Conservation (phyloP, 2,113 vertebrate genomes). For the Cheilinus undulatus region DNA sequence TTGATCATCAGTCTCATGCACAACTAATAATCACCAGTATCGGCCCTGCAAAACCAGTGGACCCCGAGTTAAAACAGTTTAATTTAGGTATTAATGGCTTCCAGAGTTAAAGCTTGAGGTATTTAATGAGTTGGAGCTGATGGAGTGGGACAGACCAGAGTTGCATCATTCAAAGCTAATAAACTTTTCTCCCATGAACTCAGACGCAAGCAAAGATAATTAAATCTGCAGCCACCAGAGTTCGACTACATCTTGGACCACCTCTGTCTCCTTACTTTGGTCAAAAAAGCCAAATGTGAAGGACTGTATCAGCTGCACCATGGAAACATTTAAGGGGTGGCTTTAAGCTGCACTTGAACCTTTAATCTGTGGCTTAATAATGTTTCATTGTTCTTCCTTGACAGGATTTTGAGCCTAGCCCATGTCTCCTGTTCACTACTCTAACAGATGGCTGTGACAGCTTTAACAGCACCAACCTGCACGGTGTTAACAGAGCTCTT, state of each 20-base stretch:
- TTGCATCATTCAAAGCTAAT: background rate
- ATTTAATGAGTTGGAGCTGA: slow-evolving; percentile 28
- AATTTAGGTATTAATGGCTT: no score
- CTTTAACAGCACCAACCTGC: background rate
- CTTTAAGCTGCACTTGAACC: no score
- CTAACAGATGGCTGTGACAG: slow-evolving; percentile 10
- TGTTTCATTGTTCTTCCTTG: no score
- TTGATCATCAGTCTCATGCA: no score
- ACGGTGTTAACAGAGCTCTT: slow-evolving; percentile 25
- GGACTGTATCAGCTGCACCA: slow-evolving; percentile 5
- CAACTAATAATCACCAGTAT: no score
- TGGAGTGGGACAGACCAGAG: slow-evolving; percentile 25
- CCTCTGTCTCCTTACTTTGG: slow-evolving; percentile 42
- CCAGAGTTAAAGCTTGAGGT: slow-evolving; percentile 26
- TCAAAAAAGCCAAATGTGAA: slow-evolving; percentile 14
- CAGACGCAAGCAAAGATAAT: background rate
- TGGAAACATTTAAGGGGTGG: background rate
- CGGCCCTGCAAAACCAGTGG: no score
- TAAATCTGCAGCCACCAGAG: slow-evolving; percentile 7
- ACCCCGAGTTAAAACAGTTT: no score
- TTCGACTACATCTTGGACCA: background rate
- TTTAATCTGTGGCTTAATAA: no score
- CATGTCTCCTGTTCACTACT: background rate
- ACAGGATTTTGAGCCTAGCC: no score
- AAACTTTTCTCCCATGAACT: background rate